phyloP scores from a whole-genome alignment of 2,113 vertebrate species.

The Gymnogyps californianus region DNA sequence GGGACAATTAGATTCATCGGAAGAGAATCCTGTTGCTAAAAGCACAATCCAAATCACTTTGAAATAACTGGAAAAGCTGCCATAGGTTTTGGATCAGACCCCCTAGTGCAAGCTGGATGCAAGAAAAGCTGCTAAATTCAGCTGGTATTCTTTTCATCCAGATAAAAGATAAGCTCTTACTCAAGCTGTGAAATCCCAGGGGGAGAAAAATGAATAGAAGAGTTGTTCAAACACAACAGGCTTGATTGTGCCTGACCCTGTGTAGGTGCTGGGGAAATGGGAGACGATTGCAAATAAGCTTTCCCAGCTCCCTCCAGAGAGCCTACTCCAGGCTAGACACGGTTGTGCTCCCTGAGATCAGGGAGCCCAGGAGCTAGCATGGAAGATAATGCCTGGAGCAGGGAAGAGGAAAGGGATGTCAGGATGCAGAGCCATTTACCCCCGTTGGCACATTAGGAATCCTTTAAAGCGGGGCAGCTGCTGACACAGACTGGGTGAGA shows the following conservation, averaged over 20 bases:
- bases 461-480: not conserved
- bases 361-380: not conserved
- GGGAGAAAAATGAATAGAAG: not conserved
- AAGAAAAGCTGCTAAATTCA: constrained; percentile 31
- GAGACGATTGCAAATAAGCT: not conserved
- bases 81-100: not conserved
- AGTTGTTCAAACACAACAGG: not conserved
- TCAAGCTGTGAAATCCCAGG: not conserved
- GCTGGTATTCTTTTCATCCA: not conserved
- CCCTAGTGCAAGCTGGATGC: not conserved
- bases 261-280: not conserved
- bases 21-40: not conserved
- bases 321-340: not conserved
- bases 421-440: not conserved
- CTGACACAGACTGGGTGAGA: not conserved
- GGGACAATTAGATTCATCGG: not conserved
- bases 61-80: not conserved
- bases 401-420: not conserved
- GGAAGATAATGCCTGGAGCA: not conserved
- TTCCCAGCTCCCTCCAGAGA: not conserved
- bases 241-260: not conserved
- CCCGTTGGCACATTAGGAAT: not conserved
- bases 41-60: not conserved
- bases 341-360: not conserved
- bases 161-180: constrained; percentile 16